Evolutionary conservation across 2,888 invertebrate genomes (phyloP).

Genomic region (Mythimna lalbum): DNA sequence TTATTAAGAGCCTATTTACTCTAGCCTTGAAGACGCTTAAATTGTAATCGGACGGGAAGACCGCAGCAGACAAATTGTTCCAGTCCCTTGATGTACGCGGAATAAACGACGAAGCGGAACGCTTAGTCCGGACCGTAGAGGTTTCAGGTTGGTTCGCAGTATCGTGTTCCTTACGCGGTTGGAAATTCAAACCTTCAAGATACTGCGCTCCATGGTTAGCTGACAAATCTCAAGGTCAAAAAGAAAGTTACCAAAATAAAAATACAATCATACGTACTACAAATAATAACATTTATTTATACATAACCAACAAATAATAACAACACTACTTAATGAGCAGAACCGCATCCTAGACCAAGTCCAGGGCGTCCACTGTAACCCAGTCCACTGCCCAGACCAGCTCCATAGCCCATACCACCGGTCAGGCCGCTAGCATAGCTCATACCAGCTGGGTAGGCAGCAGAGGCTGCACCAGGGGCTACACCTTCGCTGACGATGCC

Average conservation of each 20-base stretch:
- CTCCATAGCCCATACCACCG: conserved; percentile 30
- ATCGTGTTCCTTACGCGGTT: too few species aligned
- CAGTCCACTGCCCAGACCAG: conserved; percentile 30
- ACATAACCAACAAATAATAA: conserved; percentile 32
- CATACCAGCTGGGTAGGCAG: conserved; percentile 19
- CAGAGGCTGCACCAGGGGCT: conserved; percentile 31
- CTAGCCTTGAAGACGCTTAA: too few species aligned
- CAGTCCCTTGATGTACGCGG: too few species aligned
- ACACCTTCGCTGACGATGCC: conserved; percentile 68
- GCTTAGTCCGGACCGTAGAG: too few species aligned
- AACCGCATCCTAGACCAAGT: conserved; percentile 28
- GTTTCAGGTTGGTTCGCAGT: too few species aligned
- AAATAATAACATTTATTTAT: conserved; percentile 41
- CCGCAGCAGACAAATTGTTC: too few species aligned
- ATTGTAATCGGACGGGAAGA: too few species aligned
- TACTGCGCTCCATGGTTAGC: too few species aligned
- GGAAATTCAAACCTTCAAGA: too few species aligned
- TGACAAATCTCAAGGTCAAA: too few species aligned
- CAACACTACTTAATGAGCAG: conserved; percentile 30
- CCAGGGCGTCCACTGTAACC: conserved; percentile 42
- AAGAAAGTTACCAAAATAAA: conserved; percentile 8
- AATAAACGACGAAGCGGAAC: too few species aligned
- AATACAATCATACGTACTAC: conserved; percentile 16
- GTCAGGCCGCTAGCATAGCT: conserved; percentile 25
- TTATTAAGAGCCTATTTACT: too few species aligned